phyloP scores from a whole-genome alignment of 2,113 vertebrate species.

The Amphiprion percula region DNA sequence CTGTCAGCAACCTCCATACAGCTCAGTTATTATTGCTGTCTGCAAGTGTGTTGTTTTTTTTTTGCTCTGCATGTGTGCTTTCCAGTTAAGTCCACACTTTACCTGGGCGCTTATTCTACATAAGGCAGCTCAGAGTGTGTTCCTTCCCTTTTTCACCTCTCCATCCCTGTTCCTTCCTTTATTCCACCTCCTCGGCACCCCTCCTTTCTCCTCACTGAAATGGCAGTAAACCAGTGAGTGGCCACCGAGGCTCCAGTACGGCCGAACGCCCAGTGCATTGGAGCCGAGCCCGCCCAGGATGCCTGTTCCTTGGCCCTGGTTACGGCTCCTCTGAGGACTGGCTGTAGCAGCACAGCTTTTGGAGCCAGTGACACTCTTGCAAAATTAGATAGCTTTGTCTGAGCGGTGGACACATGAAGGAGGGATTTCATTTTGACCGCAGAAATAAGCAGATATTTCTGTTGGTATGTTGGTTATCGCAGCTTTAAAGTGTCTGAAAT shows the following conservation, averaged over 20 bases:
- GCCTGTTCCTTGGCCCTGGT: constrained; percentile 61
- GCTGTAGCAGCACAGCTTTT: constrained; percentile 42
- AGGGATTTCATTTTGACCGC: neutral
- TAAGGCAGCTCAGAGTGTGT: neutral
- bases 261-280: constrained; percentile 66
- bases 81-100: neutral
- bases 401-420: constrained; percentile 6
- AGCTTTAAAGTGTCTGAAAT: constrained; percentile 5
- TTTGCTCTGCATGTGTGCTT: neutral
- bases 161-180: neutral
- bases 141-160: constrained; percentile 20
- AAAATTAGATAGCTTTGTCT: constrained; percentile 39
- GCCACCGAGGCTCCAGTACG: constrained; percentile 52
- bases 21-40: constrained; percentile 24
- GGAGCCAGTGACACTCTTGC: constrained; percentile 26
- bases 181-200: too few species aligned
- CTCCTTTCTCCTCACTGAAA: constrained; percentile 34
- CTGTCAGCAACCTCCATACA: constrained; percentile 38
- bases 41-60: neutral
- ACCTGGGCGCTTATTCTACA: neutral
- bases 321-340: constrained; percentile 57
- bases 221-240: constrained; percentile 65
- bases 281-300: constrained; percentile 59
- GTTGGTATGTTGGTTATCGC: neutral
- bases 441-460: neutral